Evolutionary conservation across 2,888 invertebrate genomes (phyloP), one percentile per base, ranked within the genome.

Genomic region (Drosophila siamana): DNA sequence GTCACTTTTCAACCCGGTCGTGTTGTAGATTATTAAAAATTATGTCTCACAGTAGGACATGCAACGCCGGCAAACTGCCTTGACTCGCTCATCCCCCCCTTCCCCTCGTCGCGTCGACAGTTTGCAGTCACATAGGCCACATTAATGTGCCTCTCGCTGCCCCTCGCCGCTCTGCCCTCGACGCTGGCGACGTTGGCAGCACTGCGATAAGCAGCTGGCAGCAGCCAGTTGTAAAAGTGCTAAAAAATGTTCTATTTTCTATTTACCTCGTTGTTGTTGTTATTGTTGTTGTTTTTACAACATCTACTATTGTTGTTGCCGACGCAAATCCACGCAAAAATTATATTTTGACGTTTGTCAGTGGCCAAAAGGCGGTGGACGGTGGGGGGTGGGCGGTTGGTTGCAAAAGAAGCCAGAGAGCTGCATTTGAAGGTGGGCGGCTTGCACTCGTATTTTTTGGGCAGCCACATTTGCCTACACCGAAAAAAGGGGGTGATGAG

Each of bases 11-110:
- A 61, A 67, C 80, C 74, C 79, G 70, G 71, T 76, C 82, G 70
- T 82, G 82, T 83, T 82, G 82, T 83, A 83, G 82, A 83, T 83
- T 83, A 83, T 83, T 83, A 83, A 83, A 83, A 83, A 83, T 83
- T 83, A 83, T 83, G 82, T 80, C 82, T 83, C 82, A 76, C 82
- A 78, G 85, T 85, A 83, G 85, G 82, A 83, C 82, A 83, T 83
- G 82, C 80, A 80, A 80, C 54, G 69, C 69, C 43, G 50, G 69
- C 47, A 51, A 56, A 56, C 66, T 40, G 55, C 24, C 41, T 13
- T 28, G 19, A n/a, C n/a, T n/a, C n/a, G n/a, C n/a, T n/a, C n/a
- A n/a, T n/a, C 26, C 41, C 11, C 38, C 47, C 57, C 54, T n/a
- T 11, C 1, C 2, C 11, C 9, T 4, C n/a, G 15, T n/a, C n/a